Evolutionary conservation across 2,888 invertebrate species (phyloP).

Genomic region (Bellardia bayeri): DNA sequence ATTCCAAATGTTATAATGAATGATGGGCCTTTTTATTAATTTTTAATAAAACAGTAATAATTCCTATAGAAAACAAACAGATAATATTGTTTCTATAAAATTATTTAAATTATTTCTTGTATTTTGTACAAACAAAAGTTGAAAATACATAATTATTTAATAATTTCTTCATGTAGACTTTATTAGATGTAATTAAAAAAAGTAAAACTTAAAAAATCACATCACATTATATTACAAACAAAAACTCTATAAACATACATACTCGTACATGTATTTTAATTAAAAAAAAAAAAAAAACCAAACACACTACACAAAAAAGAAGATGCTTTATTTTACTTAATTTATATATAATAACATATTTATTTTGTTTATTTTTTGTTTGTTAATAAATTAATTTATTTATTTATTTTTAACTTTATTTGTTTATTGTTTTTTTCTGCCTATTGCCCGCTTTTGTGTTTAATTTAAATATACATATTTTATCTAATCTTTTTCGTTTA

Average conservation of each 20-base stretch:
- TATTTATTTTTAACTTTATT: slow-evolving; percentile 35
- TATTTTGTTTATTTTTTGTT: slow-evolving; percentile 70
- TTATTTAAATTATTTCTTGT: too few relatives aligned
- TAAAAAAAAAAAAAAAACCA: slow-evolving; percentile 26
- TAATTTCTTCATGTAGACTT: background rate
- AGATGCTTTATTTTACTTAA: slow-evolving; percentile 69
- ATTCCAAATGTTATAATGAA: too few relatives aligned
- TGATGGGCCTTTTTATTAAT: too few relatives aligned
- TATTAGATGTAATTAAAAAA: background rate
- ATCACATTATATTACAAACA: background rate
- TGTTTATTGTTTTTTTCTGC: slow-evolving; percentile 54
- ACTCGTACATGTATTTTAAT: background rate
- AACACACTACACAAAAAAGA: slow-evolving; percentile 28
- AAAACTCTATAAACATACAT: background rate
- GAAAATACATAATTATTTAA: background rate
- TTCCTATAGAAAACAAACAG: too few relatives aligned
- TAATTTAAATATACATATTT: slow-evolving; percentile 33
- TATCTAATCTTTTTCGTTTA: slow-evolving; percentile 6
- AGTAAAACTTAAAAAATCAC: background rate
- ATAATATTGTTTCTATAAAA: too few relatives aligned
- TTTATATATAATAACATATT: slow-evolving; percentile 54
- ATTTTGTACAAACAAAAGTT: background rate
- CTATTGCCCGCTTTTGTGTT: slow-evolving; percentile 41
- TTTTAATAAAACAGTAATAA: too few relatives aligned
- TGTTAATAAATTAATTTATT: slow-evolving; percentile 51